A percentile compares a stretch with the other conserved stretches of the same genome.
These are phyloP conservation scores for Coptodon bakossiorum DNA, from an alignment of 2,113 vertebrate species.

Conservation along the genomic window DNA sequence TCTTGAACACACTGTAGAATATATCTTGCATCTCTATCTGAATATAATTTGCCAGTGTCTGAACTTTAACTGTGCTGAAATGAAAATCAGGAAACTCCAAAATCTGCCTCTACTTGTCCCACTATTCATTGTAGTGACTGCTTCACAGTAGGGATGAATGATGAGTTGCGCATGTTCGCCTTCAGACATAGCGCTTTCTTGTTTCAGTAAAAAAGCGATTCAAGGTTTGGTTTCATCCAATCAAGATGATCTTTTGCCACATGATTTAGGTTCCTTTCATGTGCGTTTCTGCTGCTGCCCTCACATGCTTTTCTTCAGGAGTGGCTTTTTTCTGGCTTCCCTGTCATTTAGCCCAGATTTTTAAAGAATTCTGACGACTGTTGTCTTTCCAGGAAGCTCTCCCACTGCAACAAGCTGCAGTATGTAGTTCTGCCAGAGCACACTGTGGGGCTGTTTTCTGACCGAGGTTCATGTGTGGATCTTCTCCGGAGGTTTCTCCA, in stretches of 20 bases:
- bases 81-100: not conserved
- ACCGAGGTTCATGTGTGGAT: constrained; percentile 8
- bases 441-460: not conserved
- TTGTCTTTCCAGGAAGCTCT: constrained; percentile 28
- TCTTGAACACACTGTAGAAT: not conserved
- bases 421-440: constrained; percentile 7
- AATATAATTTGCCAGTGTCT: not conserved
- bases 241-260: not conserved
- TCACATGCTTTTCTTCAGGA: not conserved
- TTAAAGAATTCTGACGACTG: constrained; percentile 19
- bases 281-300: not conserved
- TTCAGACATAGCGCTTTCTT: not conserved
- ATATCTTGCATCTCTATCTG: not conserved
- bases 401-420: not conserved
- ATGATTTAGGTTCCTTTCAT: not conserved
- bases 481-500: constrained; percentile 15
- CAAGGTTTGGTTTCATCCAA: constrained; percentile 3
- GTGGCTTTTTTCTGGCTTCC: not conserved
- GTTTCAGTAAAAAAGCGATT: not conserved
- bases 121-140: not conserved
- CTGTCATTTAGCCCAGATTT: constrained; percentile 22
- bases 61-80: not conserved
- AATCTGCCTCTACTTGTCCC: not conserved
- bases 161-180: not conserved
- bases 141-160: not conserved